Evolutionary conservation across 2,113 vertebrate species (phyloP).

Genomic region (sheep (Ovis aries)): DNA sequence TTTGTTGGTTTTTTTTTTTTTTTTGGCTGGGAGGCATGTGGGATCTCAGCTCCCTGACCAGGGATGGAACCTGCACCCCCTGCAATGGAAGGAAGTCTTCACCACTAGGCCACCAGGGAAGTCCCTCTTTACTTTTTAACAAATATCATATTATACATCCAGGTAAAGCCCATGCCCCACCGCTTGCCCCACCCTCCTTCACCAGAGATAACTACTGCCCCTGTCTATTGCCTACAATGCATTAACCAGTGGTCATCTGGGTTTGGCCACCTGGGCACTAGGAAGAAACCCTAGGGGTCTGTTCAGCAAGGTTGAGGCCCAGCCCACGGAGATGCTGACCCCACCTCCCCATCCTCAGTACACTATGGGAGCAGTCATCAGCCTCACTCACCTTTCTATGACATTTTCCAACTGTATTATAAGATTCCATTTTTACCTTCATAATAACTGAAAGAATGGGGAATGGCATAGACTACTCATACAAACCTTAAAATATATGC

Average conservation of each 20-base stretch:
- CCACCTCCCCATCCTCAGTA: too few relatives aligned
- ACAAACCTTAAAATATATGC: neutral
- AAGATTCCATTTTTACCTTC: neutral
- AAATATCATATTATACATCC: neutral
- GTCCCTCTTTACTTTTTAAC: neutral
- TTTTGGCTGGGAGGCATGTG: neutral
- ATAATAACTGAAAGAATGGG: neutral
- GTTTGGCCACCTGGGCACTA: neutral
- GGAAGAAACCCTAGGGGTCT: neutral
- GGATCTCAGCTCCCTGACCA: neutral
- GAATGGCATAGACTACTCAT: neutral
- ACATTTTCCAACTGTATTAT: neutral
- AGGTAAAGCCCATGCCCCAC: neutral
- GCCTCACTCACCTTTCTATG: neutral
- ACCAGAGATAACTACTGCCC: neutral
- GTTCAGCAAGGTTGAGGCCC: neutral
- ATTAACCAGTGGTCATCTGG: neutral
- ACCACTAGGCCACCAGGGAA: neutral
- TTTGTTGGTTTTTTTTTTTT: neutral
- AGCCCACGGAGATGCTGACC: neutral
- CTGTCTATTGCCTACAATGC: neutral
- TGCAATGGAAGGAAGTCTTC: neutral
- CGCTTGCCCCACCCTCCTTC: neutral
- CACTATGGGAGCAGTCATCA: neutral
- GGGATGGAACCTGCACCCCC: neutral